phyloP scores from a whole-genome alignment of 2,888 invertebrate genomes.

The Byasa hedistus region DNA sequence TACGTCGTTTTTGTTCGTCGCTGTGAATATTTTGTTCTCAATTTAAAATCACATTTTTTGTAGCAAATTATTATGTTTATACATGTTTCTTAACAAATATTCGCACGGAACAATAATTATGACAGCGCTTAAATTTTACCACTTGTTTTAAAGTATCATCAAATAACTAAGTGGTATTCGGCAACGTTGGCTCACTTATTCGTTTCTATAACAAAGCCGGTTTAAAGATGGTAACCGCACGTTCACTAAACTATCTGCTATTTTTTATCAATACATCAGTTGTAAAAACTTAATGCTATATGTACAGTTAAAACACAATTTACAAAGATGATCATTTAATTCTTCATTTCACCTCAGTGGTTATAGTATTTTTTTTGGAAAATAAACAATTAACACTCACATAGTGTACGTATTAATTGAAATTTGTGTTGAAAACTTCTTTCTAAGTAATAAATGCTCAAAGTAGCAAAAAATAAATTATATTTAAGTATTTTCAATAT shows the following conservation, averaged over 20 bases:
- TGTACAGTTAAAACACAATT: background rate
- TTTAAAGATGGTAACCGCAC: conserved; percentile 25
- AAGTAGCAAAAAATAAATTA: no score
- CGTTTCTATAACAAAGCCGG: conserved; percentile 28
- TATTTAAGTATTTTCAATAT: background rate
- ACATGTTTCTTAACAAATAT: background rate
- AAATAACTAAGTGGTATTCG: conserved; percentile 11
- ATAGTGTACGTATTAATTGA: no score
- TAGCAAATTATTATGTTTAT: background rate
- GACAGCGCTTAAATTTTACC: conserved; percentile 6
- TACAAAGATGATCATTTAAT: background rate
- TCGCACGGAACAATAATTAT: background rate
- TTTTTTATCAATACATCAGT: conserved; percentile 11
- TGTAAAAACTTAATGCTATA: background rate
- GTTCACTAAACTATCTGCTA: conserved; percentile 14
- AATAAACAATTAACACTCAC: no score
- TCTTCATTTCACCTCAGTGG: background rate
- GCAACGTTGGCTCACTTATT: conserved; percentile 26
- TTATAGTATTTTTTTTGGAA: background rate
- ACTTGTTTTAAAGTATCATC: conserved; percentile 1
- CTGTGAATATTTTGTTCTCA: conserved; percentile 12
- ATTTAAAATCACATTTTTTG: conserved; percentile 3
- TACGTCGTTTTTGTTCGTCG: conserved; percentile 4
- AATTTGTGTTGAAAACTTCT: no score
- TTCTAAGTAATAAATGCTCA: background rate